Evolutionary conservation across 1,140 invertebrate species (phyloP), one percentile per base, ranked within the genome.

Genomic region (Dendrolimus punctatus): DNA sequence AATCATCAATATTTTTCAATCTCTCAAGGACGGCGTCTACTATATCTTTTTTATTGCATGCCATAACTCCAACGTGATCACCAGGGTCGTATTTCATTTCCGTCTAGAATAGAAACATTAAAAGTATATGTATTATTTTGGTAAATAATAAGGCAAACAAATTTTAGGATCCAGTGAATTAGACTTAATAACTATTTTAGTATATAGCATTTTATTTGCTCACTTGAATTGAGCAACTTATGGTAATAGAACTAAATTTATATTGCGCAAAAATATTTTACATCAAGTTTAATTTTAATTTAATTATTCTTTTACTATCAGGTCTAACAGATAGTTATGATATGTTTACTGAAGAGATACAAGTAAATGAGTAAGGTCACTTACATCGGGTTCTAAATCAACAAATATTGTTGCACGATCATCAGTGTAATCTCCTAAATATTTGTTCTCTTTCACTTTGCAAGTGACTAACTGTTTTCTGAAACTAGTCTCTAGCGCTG

Each of bases 41-140:
- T 6, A 97, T 82, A 64, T 94, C 91, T 6, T 78, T 72, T 40
- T 92, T 86, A 79, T 99, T 99, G 56, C 91, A 91, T 0, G 97
- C 92, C 77, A 96, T 95, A 7, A 99, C 92, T 10, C 95, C 97
- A 4, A 98, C 90, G 76, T 99, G 97, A 88, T 99, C 97, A 0
- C 97, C 97, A 0, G 97, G 96, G 45, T 92, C 90, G 71, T 98
- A 98, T 40, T 90, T 79, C 44, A 92, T 70, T 70, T 91, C 87
- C 68, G 80, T 75, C 71, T 91, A 79, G 5, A 93, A 79, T 57
- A 46, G 4, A 46, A 45, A 39, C 6, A 43, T 45, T 23, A 1
- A 23, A 23, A 23, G 3, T 23, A 23, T 2, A 23, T 23, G 3
- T 23, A 3, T 23, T 23, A 23, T 23, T 23, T 23, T 23, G 23